Percentiles rank a stretch among this genome's conserved stretches.
Conservation (phyloP, 1,140 invertebrate species). For the Cyclina sinensis region DNA sequence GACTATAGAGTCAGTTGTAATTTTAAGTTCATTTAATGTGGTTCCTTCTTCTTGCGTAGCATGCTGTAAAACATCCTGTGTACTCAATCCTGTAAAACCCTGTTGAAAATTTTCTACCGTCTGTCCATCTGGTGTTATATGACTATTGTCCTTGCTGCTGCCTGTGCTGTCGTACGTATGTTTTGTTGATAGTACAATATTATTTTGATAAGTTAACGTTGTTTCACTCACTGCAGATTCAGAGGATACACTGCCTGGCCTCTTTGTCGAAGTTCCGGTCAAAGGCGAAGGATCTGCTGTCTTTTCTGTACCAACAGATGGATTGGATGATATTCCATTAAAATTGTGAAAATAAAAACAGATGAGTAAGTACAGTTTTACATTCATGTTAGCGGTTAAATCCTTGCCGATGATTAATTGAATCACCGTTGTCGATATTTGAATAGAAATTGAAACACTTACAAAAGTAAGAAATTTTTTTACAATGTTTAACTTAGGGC, state of each 20-base stretch:
- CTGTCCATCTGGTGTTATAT: not conserved
- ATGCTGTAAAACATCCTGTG: not conserved
- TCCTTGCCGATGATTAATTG: not conserved
- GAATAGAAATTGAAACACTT: not conserved
- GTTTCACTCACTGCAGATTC: not conserved
- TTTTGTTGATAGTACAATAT: not conserved
- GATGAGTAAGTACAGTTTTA: not conserved
- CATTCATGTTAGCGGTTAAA: not conserved
- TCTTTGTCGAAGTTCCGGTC: not conserved
- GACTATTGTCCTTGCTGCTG: no score
- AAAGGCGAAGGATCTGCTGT: not conserved
- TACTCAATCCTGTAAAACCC: not conserved
- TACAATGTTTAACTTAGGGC: no score
- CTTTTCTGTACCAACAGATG: not conserved
- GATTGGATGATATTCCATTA: not conserved
- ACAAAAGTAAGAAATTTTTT: not conserved
- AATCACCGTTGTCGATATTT: slow-evolving; percentile 9
- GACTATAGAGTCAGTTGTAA: no score
- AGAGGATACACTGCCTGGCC: not conserved
- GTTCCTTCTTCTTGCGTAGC: no score
- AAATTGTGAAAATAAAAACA: not conserved
- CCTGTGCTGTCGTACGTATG: not conserved
- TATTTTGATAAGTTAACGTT: not conserved
- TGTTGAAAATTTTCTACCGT: not conserved
- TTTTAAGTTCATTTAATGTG: no score